Base-by-base conservation (phyloP, 2,888 invertebrate species). In the Parnassius apollo region DNA sequence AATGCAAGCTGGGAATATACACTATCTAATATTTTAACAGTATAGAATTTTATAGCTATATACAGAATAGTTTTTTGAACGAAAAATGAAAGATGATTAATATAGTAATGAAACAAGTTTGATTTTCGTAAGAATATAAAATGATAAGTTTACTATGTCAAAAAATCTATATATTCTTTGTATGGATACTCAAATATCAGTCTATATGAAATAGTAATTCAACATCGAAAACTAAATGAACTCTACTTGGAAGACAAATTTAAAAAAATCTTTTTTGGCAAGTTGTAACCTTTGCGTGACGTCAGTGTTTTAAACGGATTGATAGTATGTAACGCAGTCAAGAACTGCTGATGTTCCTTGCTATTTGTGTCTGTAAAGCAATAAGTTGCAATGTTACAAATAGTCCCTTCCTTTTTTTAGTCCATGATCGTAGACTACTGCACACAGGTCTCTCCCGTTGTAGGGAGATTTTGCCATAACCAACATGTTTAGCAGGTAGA, bases 251-350 rank as follows among this genome's bases (percentile, higher is more conserved):
- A 49, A 13, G 48, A 49, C 18, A 9, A 49, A 18, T 35, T 35
- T 7, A 35, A 35, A 35, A 18, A 35, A 35, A 35, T 7, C 7
- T 7, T 35, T 35, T 56, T 51, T 9, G 9, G 53, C 10, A 52
- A 25, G 46, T 59, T 49, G 56, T 66, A 86, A 90, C 90, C 90
- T 90, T 83, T 89, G 71, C 83, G 82, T 75, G 80, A 55, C 55
- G 84, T 82, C 53, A 76, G 57, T 56, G 68, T 48, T 84, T 82
- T 88, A 76, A 90, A 91, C 48, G 91, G 89, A 69, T 88, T 85
- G 59, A 81, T 86, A 2, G 90, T 90, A 74, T 86, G 86, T 72
- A 91, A 81, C 56, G 86, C 80, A 10, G 88, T 79, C 72, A 90
- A 64, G 69, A 88, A 86, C 63, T 76, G 50, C 68, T 83, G 80